Base-by-base conservation (phyloP, 2,888 invertebrate species). In the Stictocephala bisonia region DNA sequence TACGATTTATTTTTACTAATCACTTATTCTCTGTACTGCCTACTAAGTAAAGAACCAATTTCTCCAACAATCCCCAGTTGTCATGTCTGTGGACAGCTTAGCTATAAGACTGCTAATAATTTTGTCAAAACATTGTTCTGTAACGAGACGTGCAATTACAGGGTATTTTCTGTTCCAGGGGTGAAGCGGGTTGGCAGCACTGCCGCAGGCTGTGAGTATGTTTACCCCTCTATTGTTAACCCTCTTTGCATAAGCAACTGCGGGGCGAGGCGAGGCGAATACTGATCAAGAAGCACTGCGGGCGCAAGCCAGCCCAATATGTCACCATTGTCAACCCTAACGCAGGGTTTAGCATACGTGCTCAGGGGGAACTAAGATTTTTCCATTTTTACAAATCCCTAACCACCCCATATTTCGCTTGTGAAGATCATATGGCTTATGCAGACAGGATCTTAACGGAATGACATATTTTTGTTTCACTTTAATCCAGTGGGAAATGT, bases 221-320 rank as follows among this genome's bases (percentile, higher is more conserved):
- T 44, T 64, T 64, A 44, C 64, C 64, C 40, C 60, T 44, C 64
- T 64, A 64, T 64, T 64, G 64, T 64, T 44, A 44, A 64, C 64
- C 64, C 64, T 64, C 64, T 64, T 64, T 64, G 64, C 64, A 64
- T 64, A 60, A 22, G 56, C 29, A 27, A 56, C 56, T 29, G 24
- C 64, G 24, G 64, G 44, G 26, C 13, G 64, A 64, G 44, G 24
- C 64, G 24, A 44, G 44, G 26, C 13, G 64, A 64, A 64, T 64
- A 27, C 44, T 64, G 64, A 64, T 64, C 60, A 60, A 40, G 64
- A 24, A 27, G 13, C 40, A 3, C 15, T 7, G 3, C 2, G 58
- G 58, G 22, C 22, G 40, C 9, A 9, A 22, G 41, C n/a, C 40
- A 44, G n/a, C 64, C 22, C 27, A 64, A 64, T 64, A 40, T 64